Evolutionary conservation across 2,797 vertebrate genomes (phyloP).

Genomic region (Notamacropus eugenii): DNA sequence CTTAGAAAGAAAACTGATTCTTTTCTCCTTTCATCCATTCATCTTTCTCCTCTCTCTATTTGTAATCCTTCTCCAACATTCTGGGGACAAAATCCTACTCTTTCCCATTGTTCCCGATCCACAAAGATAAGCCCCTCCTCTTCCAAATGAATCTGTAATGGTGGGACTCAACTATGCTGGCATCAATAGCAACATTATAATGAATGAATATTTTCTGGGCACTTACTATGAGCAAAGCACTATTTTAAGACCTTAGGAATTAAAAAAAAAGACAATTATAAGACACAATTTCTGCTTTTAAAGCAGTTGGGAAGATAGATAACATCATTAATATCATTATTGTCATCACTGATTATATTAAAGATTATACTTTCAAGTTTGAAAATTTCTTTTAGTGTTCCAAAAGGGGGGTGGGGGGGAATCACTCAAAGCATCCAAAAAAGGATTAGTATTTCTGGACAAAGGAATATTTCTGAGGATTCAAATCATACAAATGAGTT

Average conservation of each 20-base stretch:
- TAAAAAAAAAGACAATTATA: background rate
- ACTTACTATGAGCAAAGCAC: background rate
- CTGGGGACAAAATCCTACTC: background rate
- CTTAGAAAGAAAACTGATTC: background rate
- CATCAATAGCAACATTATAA: background rate
- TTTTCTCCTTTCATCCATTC: background rate
- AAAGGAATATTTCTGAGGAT: background rate
- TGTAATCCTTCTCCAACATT: background rate
- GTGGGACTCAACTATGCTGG: background rate
- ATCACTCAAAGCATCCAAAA: background rate
- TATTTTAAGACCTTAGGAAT: background rate
- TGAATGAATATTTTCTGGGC: background rate
- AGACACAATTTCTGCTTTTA: background rate
- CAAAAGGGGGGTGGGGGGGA: background rate
- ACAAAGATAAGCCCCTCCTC: background rate
- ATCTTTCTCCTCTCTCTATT: background rate
- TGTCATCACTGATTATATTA: background rate
- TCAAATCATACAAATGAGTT: background rate
- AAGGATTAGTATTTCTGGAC: background rate
- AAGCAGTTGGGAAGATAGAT: background rate
- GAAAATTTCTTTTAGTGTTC: background rate
- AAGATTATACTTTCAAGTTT: background rate
- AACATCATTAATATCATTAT: background rate
- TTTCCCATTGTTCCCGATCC: background rate
- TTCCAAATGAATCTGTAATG: background rate